A percentile compares a stretch with the other conserved stretches of the same genome.
phyloP scores from a whole-genome alignment of 2,888 invertebrate genomes.

The Mesopsocus fuscifrons region DNA sequence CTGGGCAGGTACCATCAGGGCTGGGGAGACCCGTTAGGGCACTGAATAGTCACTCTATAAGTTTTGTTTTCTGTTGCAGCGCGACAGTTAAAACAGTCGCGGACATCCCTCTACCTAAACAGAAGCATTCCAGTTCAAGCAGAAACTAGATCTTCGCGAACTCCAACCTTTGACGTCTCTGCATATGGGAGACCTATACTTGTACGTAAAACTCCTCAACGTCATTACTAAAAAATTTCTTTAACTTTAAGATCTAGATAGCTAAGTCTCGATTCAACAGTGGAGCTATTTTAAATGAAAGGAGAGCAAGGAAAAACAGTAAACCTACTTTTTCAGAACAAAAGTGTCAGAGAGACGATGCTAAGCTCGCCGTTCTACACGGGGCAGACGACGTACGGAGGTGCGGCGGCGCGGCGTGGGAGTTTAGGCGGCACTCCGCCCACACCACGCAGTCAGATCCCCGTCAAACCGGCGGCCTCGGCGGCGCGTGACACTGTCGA shows the following conservation, averaged over 20 bases:
- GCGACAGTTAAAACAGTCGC: conserved; percentile 1
- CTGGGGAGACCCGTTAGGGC: too few species aligned
- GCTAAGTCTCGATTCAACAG: too few species aligned
- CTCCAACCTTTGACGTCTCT: conserved; percentile 13
- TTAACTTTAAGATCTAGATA: too few species aligned
- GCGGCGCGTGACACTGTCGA: conserved; percentile 19
- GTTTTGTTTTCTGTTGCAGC: too few species aligned
- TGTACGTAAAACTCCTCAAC: too few species aligned
- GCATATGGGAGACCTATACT: conserved; percentile 11
- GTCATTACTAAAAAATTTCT: too few species aligned
- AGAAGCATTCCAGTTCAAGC: conserved; percentile 10
- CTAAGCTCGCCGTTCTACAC: conserved; percentile 51
- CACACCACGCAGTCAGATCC: conserved; percentile 20
- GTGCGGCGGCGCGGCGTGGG: conserved; percentile 36
- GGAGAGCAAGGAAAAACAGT: neutral
- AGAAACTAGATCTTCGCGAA: conserved; percentile 7
- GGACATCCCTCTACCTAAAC: conserved; percentile 3
- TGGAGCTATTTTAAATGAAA: too few species aligned
- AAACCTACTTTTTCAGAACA: neutral
- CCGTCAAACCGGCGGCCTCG: conserved; percentile 28
- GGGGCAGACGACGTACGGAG: conserved; percentile 56
- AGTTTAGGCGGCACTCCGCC: neutral
- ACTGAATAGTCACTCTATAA: too few species aligned
- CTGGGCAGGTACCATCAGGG: too few species aligned
- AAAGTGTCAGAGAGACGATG: conserved; percentile 4